phyloP scores from a whole-genome alignment of 2,888 invertebrate genomes.

The Caenorhabditis doughertyi region DNA sequence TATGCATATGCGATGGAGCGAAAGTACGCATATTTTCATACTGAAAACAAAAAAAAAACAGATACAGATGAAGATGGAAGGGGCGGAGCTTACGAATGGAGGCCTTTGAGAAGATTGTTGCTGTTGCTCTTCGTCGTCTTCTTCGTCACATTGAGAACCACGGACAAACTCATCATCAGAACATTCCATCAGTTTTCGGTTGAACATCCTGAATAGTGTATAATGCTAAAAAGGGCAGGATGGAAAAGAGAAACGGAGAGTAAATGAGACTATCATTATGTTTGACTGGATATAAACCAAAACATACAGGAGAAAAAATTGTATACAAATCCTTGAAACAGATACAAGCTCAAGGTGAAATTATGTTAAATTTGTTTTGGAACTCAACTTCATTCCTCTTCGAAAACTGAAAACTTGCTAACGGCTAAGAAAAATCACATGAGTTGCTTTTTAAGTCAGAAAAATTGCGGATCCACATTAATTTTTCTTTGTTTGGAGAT shows the following conservation, averaged over 20 bases:
- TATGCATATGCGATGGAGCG: slow-evolving; percentile 68
- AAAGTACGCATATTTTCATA: slow-evolving; percentile 64
- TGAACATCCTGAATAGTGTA: slow-evolving; percentile 49
- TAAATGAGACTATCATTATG: too few relatives aligned
- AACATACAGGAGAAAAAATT: too few relatives aligned
- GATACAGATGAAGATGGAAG: neutral
- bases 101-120: slow-evolving; percentile 51
- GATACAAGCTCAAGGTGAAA: too few relatives aligned
- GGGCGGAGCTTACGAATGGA: slow-evolving; percentile 59
- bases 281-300: too few relatives aligned
- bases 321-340: too few relatives aligned
- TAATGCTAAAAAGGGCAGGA: neutral
- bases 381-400: too few relatives aligned
- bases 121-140: slow-evolving; percentile 56
- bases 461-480: too few relatives aligned
- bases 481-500: too few relatives aligned
- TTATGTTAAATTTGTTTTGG: too few relatives aligned
- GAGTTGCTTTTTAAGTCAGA: too few relatives aligned
- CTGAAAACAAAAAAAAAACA: slow-evolving; percentile 33
- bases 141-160: slow-evolving; percentile 51
- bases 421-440: too few relatives aligned
- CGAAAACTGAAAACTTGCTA: too few relatives aligned
- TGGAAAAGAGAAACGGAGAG: neutral
- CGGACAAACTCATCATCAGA: slow-evolving; percentile 62
- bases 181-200: slow-evolving; percentile 53